Evolutionary conservation across 2,888 invertebrate species (phyloP).

Genomic region (Encarsia formosa): DNA sequence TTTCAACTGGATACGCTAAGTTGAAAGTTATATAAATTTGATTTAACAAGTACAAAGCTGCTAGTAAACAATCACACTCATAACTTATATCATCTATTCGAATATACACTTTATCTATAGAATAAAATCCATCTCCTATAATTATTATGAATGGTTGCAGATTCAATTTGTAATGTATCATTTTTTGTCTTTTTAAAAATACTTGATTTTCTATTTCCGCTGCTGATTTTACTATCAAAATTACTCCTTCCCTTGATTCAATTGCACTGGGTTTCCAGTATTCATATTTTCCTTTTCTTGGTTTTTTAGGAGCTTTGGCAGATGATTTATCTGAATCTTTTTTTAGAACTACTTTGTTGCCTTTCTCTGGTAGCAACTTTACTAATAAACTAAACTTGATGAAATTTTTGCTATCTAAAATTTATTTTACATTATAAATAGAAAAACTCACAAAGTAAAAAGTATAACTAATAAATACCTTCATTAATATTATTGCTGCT

Average conservation of each 20-base stretch:
- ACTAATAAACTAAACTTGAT: background rate
- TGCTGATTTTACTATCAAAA: background rate
- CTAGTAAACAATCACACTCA: background rate
- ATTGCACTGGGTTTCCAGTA: background rate
- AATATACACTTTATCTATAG: background rate
- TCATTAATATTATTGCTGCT: too few species aligned
- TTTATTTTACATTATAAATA: too few species aligned
- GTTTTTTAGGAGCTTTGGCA: background rate
- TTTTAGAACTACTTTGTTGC: background rate
- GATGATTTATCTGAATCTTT: background rate
- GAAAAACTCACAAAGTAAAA: too few species aligned
- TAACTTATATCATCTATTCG: background rate
- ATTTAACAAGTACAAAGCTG: conserved; percentile 6
- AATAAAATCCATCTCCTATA: background rate
- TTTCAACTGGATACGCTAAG: conserved; percentile 9
- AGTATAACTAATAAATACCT: too few species aligned
- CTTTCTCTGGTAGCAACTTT: background rate
- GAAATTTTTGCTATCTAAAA: background rate
- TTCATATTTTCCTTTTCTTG: background rate
- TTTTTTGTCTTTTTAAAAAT: background rate
- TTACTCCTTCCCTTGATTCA: background rate
- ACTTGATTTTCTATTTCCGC: background rate
- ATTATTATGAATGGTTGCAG: background rate
- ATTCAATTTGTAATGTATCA: background rate
- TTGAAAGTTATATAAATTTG: conserved; percentile 7